Evolutionary conservation across 37 sponge, comb jelly and placozoan species (phyloP), one percentile per base, ranked within the genome.

Genomic region (Ianthella basta): DNA sequence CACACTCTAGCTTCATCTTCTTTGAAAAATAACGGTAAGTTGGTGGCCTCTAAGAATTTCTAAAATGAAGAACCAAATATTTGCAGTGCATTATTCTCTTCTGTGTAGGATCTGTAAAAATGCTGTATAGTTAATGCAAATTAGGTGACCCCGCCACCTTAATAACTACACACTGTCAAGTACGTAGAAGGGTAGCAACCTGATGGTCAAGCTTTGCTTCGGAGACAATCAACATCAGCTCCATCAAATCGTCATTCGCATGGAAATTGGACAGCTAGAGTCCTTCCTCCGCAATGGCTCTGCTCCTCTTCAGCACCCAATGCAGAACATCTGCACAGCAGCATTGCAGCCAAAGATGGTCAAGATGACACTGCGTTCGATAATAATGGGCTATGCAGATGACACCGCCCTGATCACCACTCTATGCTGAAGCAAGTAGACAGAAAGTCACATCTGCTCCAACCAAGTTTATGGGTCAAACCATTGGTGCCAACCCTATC

Each of bases 331-430:
- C 59, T 18, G 59, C 18, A 18, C 59, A 56, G 59, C 59, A 56
- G 59, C 59, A 15, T 18, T 56, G 59, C 59, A 56, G 59, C 59
- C 59, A 19, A 56, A 56, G 59, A 15, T 19, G 59, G 18, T 18
- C 18, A 15, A 56, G 18, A 56, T 18, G 18, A 56, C 59, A 56
- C 80, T 59, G 21, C 80, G 53, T 13, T 55, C 59, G 23, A n/a
- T n/a, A n/a, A 29, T 54, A 32, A 80, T 50, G 59, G 80, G 30
- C 32, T 80, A 54, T 80, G 59, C 80, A 29, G 80, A 80, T 80
- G 80, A 80, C 32, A 16, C 53, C 53, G 23, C 80, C 24, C 30
- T 80, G 21, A 13, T 29, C 80, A 80, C 30, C 57, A 80, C 14
- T 19, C 19, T 56, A 59, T 59, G 13, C 80, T 80, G 59, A 56